These are phyloP conservation scores for Pteria penguin DNA, from an alignment of 2,888 invertebrate species.

Conservation along the genomic window DNA sequence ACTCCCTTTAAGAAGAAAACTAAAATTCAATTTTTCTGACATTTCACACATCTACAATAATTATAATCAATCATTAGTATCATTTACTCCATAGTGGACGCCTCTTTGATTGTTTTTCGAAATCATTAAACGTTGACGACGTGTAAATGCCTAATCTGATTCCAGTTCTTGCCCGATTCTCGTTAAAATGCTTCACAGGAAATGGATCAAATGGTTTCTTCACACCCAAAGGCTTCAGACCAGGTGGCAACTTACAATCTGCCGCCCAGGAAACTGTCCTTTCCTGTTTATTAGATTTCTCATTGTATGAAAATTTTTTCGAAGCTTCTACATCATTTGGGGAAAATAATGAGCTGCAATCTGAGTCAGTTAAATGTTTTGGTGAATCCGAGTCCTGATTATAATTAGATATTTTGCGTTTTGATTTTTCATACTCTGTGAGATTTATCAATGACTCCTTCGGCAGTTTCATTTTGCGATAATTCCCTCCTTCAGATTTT, in stretches of 20 bases:
- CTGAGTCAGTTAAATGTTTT: slow-evolving; percentile 28
- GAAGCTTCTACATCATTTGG: slow-evolving; percentile 2
- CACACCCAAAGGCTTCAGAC: slow-evolving; percentile 29
- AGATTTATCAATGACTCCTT: background rate
- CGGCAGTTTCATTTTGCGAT: background rate
- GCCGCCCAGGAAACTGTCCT: slow-evolving; percentile 3
- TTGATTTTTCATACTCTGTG: slow-evolving; percentile 17
- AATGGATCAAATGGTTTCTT: slow-evolving; percentile 75
- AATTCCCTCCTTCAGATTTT: background rate
- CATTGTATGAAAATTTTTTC: background rate
- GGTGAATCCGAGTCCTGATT: slow-evolving; percentile 21
- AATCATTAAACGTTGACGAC: slow-evolving; percentile 65
- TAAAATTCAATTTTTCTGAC: background rate
- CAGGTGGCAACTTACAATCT: slow-evolving; percentile 3
- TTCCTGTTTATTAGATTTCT: background rate
- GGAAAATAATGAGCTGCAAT: slow-evolving; percentile 36
- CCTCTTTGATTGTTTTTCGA: slow-evolving; percentile 57
- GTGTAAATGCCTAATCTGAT: slow-evolving; percentile 78
- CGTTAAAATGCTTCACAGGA: slow-evolving; percentile 74
- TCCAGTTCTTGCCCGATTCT: slow-evolving; percentile 74
- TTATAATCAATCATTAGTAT: background rate
- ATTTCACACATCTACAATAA: background rate
- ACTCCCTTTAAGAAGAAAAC: background rate
- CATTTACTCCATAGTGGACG: slow-evolving; percentile 59
- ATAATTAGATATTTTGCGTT: slow-evolving; percentile 18